phyloP scores from a whole-genome alignment of 2,113 vertebrate species.

The Oncorhynchus clarkii region DNA sequence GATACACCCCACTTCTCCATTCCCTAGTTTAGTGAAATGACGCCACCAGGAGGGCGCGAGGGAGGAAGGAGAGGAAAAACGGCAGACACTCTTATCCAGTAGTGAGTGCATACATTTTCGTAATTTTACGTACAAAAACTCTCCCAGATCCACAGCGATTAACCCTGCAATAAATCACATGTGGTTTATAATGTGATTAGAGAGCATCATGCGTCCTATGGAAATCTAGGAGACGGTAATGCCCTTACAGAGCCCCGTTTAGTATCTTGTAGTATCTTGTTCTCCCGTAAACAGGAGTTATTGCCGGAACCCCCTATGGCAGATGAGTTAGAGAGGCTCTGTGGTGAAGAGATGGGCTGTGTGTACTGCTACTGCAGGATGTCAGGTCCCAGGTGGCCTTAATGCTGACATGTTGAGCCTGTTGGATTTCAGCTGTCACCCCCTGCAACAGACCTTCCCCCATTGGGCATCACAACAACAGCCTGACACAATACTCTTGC shows the following conservation, averaged over 20 bases:
- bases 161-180: constrained; percentile 10
- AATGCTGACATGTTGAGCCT: too few relatives aligned
- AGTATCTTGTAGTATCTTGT: neutral
- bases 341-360: neutral
- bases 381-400: constrained; percentile 5
- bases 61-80: too few relatives aligned
- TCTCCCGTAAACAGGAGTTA: neutral
- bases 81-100: too few relatives aligned
- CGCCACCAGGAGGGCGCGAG: too few relatives aligned
- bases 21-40: too few relatives aligned
- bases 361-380: neutral
- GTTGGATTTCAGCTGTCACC: neutral
- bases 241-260: neutral
- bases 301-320: neutral
- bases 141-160: constrained; percentile 13
- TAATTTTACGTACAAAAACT: neutral
- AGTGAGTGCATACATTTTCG: too few relatives aligned
- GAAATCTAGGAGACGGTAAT: neutral
- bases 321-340: neutral
- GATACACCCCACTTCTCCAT: too few relatives aligned
- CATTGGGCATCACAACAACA: neutral
- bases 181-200: constrained; percentile 40
- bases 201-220: constrained; percentile 2
- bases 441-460: neutral
- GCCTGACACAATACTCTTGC: neutral